Percentiles rank a stretch among this genome's conserved stretches.
Evolutionary conservation across 2,888 invertebrate species (phyloP).

Genomic region (Tetragnatha montana): DNA sequence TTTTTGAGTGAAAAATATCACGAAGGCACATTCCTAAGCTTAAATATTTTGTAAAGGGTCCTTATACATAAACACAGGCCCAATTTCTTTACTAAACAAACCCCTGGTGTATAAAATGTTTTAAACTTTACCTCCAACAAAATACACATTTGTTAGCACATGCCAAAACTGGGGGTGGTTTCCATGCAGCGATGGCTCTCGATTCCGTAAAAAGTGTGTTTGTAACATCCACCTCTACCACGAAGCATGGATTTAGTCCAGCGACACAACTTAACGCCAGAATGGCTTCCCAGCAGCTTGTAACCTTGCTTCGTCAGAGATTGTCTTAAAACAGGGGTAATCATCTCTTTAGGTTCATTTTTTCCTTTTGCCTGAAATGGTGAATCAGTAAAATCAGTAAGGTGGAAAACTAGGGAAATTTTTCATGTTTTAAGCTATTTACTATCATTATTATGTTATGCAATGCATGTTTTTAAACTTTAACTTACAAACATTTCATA

Average conservation of each 20-base stretch:
- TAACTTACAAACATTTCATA: too few relatives aligned
- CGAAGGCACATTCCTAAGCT: neutral
- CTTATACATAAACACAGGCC: too few relatives aligned
- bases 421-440: neutral
- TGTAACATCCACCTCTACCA: conserved; percentile 80
- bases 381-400: neutral
- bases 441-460: too few relatives aligned
- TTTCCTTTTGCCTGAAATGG: conserved; percentile 6
- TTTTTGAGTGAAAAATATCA: too few relatives aligned
- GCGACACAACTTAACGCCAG: conserved; percentile 80
- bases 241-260: conserved; percentile 80
- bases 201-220: conserved; percentile 81
- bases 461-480: too few relatives aligned
- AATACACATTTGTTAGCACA: conserved; percentile 82
- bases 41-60: too few relatives aligned
- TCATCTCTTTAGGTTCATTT: conserved; percentile 78
- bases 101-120: too few relatives aligned
- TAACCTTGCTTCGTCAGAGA: conserved; percentile 80
- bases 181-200: conserved; percentile 81
- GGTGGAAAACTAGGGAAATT: neutral
- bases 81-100: too few relatives aligned
- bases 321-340: conserved; percentile 78
- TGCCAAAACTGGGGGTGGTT: conserved; percentile 80
- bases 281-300: conserved; percentile 79
- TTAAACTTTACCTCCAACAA: conserved; percentile 80